A percentile compares a stretch with the other conserved stretches of the same genome.
Evolutionary conservation across 2,113 vertebrate species (phyloP).

Genomic region (Chroicocephalus ridibundus): DNA sequence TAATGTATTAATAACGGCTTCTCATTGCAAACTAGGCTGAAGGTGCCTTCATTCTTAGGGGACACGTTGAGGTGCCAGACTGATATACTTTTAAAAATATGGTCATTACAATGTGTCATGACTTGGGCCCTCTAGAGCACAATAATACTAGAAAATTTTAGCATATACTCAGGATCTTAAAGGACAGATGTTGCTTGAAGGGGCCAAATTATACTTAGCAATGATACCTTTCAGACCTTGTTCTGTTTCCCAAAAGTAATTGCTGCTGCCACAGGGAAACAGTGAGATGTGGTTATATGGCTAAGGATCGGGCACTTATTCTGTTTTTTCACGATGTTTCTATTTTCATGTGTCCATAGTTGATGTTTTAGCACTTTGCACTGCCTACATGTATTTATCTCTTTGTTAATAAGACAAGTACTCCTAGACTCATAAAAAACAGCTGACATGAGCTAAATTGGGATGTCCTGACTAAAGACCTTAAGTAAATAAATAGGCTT

Average conservation of each 20-base stretch:
- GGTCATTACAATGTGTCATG: not conserved
- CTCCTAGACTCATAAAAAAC: conserved; percentile 44
- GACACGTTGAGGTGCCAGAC: not conserved
- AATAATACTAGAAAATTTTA: not conserved
- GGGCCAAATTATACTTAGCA: not conserved
- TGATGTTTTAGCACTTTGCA: conserved; percentile 13
- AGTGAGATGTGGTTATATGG: not conserved
- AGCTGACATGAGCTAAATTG: conserved; percentile 59
- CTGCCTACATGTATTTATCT: conserved; percentile 32
- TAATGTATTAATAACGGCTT: not conserved
- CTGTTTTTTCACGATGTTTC: not conserved
- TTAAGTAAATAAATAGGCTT: conserved; percentile 72
- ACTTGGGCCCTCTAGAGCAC: not conserved
- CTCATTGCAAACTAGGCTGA: not conserved
- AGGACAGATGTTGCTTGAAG: not conserved
- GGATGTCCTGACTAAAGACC: conserved; percentile 58
- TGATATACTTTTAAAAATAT: not conserved
- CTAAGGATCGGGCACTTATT: not conserved
- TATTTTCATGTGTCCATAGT: not conserved
- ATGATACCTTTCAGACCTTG: not conserved
- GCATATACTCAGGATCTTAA: not conserved
- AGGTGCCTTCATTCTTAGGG: not conserved
- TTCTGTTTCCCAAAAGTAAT: not conserved
- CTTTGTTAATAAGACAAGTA: conserved; percentile 57
- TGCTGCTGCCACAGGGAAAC: not conserved